Evolutionary conservation across 2,797 vertebrate species (phyloP).

Genomic region (Gouania willdenowi): DNA sequence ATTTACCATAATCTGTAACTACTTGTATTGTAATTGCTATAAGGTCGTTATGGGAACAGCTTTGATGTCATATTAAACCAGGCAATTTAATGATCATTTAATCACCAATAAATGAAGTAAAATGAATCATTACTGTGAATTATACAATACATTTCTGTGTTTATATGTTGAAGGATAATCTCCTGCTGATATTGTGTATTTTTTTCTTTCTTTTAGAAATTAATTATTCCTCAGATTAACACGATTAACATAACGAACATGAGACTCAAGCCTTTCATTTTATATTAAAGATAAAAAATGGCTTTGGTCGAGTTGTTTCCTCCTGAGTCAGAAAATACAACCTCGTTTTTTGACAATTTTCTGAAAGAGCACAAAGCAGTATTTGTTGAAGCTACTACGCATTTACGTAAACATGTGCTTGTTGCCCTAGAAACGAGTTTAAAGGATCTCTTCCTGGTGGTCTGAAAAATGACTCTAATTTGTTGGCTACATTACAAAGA

Average conservation of each 20-base stretch:
- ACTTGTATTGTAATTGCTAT: conserved; percentile 1
- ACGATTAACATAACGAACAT: conserved; percentile 62
- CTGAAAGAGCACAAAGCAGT: background rate
- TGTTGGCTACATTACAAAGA: too few relatives aligned
- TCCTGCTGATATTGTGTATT: conserved; percentile 34
- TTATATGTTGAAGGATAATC: conserved; percentile 25
- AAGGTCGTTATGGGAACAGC: conserved; percentile 3
- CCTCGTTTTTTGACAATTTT: conserved; percentile 16
- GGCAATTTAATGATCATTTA: conserved; percentile 14
- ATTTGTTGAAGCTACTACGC: background rate
- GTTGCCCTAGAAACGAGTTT: background rate
- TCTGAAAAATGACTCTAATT: too few relatives aligned
- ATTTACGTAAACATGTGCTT: too few relatives aligned
- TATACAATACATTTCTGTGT: conserved; percentile 15
- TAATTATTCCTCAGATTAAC: conserved; percentile 61
- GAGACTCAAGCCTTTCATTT: conserved; percentile 53
- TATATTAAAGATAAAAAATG: conserved; percentile 64
- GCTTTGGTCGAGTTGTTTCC: conserved; percentile 42
- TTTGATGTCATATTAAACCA: background rate
- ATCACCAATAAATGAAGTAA: conserved; percentile 22
- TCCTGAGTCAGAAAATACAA: conserved; percentile 45
- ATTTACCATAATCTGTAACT: background rate
- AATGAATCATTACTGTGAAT: conserved; percentile 14
- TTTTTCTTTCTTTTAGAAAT: conserved; percentile 43
- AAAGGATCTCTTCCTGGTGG: too few relatives aligned